Base-by-base conservation (phyloP, 2,797 vertebrate genomes). In the Pipistrellus pygmaeus region DNA sequence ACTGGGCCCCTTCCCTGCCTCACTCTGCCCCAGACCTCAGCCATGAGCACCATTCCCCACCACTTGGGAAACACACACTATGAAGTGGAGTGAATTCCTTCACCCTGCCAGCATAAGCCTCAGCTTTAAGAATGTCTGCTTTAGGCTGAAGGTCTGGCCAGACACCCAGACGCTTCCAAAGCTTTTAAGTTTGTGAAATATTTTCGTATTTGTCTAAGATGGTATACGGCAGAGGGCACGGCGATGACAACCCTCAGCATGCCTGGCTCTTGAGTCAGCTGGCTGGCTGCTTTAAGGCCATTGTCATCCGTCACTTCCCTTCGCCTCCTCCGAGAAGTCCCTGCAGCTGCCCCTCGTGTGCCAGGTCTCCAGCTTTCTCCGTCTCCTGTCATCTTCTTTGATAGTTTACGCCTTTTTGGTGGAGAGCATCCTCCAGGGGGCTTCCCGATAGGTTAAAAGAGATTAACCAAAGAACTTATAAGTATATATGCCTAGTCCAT, bases 121-220 rank as follows among this genome's bases (percentile, higher is more conserved):
- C 20, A 30, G 12, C 35, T 48, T 89, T 68, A 53, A 55, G 57
- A 87, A 41, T 3, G 14, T 64, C 57, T 80, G 57, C 83, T 60
- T 86, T 68, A 55, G 85, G 35, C 90, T 55, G 13, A 30, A 75
- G 18, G 6, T 60, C 32, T 72, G 32, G 53, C 75, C 81, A 73
- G 38, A 78, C 38, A 85, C 30, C n/a, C 23, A 62, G 55, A 41
- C 14, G 57, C 83, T 78, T 78, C 44, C 48, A 75, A 88, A 91
- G 17, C 85, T 80, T 64, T 66, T 94, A 66, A 83, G 41, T 83
- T 83, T 78, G 57, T 93, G 78, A 20, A 46, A 53, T 86, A 60
- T 68, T 60, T 93, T 93, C 21, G 10, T 82, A 72, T 48, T 89
- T 75, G 60, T 77, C 75, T 92, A 60, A 89, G n/a, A 72, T 81